Percentiles rank a stretch among this genome's conserved stretches.
phyloP scores from a whole-genome alignment of 2,888 invertebrate genomes.

The Nudaria mundana region DNA sequence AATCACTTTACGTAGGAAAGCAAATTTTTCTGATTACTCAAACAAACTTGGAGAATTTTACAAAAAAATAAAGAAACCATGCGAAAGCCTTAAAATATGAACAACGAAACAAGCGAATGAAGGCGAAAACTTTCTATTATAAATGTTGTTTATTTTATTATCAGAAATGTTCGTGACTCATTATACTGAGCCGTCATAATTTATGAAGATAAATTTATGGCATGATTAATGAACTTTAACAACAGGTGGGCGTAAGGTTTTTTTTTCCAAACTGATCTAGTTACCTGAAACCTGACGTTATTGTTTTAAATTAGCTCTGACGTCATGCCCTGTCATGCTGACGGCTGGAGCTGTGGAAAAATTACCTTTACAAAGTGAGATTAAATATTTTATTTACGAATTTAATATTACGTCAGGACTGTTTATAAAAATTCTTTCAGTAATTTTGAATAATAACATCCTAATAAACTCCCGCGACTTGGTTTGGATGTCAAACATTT shows the following conservation, averaged over 20 bases:
- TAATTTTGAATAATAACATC: too few relatives aligned
- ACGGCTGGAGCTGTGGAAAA: background rate
- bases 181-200: slow-evolving; percentile 34
- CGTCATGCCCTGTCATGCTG: slow-evolving; percentile 21
- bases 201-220: slow-evolving; percentile 56
- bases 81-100: slow-evolving; percentile 3
- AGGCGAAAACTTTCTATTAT: slow-evolving; percentile 27
- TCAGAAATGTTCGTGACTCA: slow-evolving; percentile 38
- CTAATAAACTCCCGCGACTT: too few relatives aligned
- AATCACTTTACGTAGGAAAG: background rate
- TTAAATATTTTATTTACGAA: background rate
- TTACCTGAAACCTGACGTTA: slow-evolving; percentile 27
- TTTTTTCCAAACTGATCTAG: slow-evolving; percentile 28
- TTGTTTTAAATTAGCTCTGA: slow-evolving; percentile 28
- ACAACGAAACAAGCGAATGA: too few relatives aligned
- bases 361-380: background rate
- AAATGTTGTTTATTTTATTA: slow-evolving; percentile 36
- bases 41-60: slow-evolving; percentile 1
- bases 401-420: background rate
- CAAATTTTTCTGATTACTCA: background rate
- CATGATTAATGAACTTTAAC: slow-evolving; percentile 49
- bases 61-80: slow-evolving; percentile 1
- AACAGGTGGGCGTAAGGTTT: slow-evolving; percentile 34
- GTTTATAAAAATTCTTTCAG: too few relatives aligned
- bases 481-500: too few relatives aligned